Conservation (phyloP, 2,888 invertebrate species). For the Philereme vetulata region DNA sequence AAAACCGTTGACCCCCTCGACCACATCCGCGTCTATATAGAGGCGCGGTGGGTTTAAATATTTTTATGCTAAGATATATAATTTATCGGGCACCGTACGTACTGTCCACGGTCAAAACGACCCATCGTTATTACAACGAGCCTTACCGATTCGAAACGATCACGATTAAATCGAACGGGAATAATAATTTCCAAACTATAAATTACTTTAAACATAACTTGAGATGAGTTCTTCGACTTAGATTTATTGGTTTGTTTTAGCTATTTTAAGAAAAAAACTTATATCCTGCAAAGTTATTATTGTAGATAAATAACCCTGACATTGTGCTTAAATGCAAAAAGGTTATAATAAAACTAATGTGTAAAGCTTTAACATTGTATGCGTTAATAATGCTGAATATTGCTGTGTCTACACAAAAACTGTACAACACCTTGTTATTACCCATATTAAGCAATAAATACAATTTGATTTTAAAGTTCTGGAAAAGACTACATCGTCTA, state of each 20-base stretch:
- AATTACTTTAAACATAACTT: neutral
- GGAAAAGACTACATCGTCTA: neutral
- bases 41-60: constrained; percentile 33
- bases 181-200: constrained; percentile 5
- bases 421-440: no score
- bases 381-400: no score
- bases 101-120: constrained; percentile 23
- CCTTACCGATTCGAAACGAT: constrained; percentile 13
- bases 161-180: constrained; percentile 9
- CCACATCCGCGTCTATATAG: constrained; percentile 62
- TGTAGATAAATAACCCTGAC: no score
- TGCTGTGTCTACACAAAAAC: no score
- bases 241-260: no score
- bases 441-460: no score
- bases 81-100: constrained; percentile 26
- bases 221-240: neutral
- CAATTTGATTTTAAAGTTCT: no score
- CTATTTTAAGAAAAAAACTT: no score
- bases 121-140: constrained; percentile 17
- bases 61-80: constrained; percentile 23
- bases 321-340: no score
- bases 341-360: no score
- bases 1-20: constrained; percentile 75
- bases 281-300: no score
- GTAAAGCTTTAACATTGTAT: no score